Conservation (phyloP, 23 tunicate species). For the Ascidia mentula region DNA sequence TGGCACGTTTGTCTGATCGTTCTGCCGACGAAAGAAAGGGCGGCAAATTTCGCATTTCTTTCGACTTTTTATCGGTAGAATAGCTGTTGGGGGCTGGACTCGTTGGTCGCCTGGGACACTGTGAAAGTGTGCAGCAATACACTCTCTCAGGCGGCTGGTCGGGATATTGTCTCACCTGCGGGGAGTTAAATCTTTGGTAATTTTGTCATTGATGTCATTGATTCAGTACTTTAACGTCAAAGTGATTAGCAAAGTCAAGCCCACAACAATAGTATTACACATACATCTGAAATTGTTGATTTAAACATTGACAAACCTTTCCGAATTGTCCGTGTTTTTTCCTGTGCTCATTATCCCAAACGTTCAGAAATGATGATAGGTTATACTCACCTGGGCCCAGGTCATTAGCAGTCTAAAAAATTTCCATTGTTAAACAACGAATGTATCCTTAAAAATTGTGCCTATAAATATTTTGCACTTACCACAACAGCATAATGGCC, state of each 20-base stretch:
- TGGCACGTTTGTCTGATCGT: conserved; percentile 62
- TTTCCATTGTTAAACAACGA: not conserved
- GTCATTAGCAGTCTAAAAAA: conserved; percentile 43
- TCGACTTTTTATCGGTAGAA: not conserved
- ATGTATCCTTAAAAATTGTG: not conserved
- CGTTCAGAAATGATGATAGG: conserved; percentile 45
- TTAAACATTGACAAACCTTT: conserved; percentile 27
- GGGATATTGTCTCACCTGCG: conserved; percentile 54
- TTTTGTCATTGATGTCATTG: too few relatives aligned
- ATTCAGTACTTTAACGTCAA: too few relatives aligned
- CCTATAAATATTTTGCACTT: not conserved
- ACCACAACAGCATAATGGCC: conserved; percentile 75
- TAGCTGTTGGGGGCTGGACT: conserved; percentile 73
- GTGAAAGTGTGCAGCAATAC: conserved; percentile 57
- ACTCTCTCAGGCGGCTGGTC: conserved; percentile 57
- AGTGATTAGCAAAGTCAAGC: too few relatives aligned
- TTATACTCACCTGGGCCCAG: conserved; percentile 91
- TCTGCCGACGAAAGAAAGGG: conserved; percentile 67
- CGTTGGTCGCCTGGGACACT: conserved; percentile 47
- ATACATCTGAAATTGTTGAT: too few relatives aligned
- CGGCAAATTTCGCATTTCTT: conserved; percentile 27
- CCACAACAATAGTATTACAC: too few relatives aligned
- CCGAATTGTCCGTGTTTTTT: conserved; percentile 73
- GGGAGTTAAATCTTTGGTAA: too few relatives aligned
- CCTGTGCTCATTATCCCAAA: conserved; percentile 42